Conservation (phyloP, 2,113 vertebrate genomes). For the Microtus montanus region DNA sequence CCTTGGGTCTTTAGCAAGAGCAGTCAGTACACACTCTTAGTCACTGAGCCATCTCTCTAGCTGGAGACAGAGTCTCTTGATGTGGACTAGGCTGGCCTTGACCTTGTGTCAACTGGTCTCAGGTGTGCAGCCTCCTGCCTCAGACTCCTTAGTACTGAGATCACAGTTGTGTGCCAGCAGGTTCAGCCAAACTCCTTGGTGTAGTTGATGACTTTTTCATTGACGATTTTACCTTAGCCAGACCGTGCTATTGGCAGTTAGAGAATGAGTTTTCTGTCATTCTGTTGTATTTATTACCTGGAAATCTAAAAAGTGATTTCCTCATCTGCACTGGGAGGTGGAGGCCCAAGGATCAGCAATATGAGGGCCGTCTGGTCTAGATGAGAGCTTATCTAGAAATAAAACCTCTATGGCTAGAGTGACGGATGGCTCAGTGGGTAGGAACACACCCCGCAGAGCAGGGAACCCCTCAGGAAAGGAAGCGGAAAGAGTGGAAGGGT, state of each 20-base stretch:
- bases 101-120: background rate
- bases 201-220: background rate
- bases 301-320: background rate
- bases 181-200: background rate
- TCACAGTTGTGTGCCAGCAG: background rate
- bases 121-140: background rate
- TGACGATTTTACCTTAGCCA: background rate
- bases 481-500: background rate
- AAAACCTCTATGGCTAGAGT: background rate
- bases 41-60: background rate
- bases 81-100: background rate
- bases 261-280: background rate
- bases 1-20: background rate
- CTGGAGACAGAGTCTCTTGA: background rate
- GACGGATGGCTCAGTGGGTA: background rate
- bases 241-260: background rate
- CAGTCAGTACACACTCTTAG: background rate
- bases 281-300: background rate
- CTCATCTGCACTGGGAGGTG: background rate
- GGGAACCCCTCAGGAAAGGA: background rate
- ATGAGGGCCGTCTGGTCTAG: background rate
- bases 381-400: background rate
- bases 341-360: background rate
- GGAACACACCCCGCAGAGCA: background rate
- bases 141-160: background rate